Conservation (phyloP, 2,888 invertebrate species). For the Ptychoptera albimana region DNA sequence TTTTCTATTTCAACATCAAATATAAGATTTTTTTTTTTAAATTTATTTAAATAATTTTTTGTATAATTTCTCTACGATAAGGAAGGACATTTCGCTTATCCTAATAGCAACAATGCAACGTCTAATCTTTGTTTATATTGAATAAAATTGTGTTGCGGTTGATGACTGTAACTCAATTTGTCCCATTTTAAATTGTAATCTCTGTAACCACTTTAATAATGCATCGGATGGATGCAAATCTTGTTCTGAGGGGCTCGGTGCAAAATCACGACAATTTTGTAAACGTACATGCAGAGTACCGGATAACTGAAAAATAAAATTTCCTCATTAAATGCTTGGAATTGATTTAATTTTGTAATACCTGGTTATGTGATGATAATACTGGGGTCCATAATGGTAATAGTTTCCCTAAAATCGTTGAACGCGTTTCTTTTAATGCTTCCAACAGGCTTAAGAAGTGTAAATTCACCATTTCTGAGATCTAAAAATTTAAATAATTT, state of each 20-base stretch:
- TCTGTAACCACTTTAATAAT: slow-evolving; percentile 69
- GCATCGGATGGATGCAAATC: slow-evolving; percentile 32
- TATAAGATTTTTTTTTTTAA: neutral
- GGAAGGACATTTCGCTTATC: neutral
- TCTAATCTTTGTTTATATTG: slow-evolving; percentile 34
- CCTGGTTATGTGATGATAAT: slow-evolving; percentile 71
- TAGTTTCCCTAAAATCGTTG: slow-evolving; percentile 78
- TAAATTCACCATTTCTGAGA: slow-evolving; percentile 94
- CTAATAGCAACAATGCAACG: too few relatives aligned
- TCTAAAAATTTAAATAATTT: slow-evolving; percentile 34
- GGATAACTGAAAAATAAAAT: slow-evolving; percentile 48
- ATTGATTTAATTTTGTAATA: slow-evolving; percentile 38
- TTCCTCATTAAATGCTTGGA: slow-evolving; percentile 1
- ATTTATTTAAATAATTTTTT: neutral
- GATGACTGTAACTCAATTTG: slow-evolving; percentile 91
- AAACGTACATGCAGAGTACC: slow-evolving; percentile 75
- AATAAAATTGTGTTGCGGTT: slow-evolving; percentile 80
- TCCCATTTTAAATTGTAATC: slow-evolving; percentile 94
- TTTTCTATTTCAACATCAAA: neutral
- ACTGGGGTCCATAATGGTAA: slow-evolving; percentile 95
- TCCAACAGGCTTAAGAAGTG: slow-evolving; percentile 92
- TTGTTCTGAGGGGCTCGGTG: slow-evolving; percentile 32
- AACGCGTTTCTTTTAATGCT: slow-evolving; percentile 86
- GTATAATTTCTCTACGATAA: neutral
- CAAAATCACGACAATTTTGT: slow-evolving; percentile 74